These are phyloP conservation scores for Diploptera punctata DNA, from an alignment of 2,888 invertebrate genomes.

Conservation along the genomic window DNA sequence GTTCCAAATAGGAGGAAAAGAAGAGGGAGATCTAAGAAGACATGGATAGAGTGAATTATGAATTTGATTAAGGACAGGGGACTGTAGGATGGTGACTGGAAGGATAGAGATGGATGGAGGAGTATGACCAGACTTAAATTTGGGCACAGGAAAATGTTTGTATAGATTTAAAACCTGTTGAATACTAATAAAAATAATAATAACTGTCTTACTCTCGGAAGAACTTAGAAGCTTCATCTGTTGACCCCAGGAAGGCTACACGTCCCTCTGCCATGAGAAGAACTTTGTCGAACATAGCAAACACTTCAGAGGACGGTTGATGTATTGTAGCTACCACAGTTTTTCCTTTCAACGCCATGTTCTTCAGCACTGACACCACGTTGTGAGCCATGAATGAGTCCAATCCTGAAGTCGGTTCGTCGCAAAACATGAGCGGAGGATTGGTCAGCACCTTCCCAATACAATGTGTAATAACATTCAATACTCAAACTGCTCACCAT, in stretches of 20 bases:
- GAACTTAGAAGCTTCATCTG: conserved; percentile 78
- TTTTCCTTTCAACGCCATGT: conserved; percentile 68
- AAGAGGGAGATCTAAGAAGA: too few species aligned
- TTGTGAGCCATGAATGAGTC: conserved; percentile 98
- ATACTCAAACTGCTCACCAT: too few species aligned
- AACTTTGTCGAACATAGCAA: conserved; percentile 87
- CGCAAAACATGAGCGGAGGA: conserved; percentile 94
- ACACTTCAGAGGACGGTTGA: conserved; percentile 93
- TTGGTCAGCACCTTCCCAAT: conserved; percentile 93
- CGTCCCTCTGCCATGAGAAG: conserved; percentile 91
- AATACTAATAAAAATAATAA: neutral
- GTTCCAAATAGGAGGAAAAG: too few species aligned
- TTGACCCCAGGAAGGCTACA: conserved; percentile 85
- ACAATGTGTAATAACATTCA: too few species aligned
- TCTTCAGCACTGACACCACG: conserved; percentile 74
- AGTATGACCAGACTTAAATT: too few species aligned
- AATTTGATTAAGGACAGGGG: too few species aligned
- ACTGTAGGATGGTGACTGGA: too few species aligned
- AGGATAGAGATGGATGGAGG: too few species aligned
- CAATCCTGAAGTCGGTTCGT: conserved; percentile 96
- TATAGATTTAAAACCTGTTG: too few species aligned
- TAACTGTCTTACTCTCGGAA: conserved; percentile 80
- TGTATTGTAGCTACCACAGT: conserved; percentile 94
- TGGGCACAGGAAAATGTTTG: too few species aligned
- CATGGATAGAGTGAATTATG: too few species aligned